Base-by-base conservation (phyloP, 1,140 invertebrate genomes). In the Zaprionus camerounensis region DNA sequence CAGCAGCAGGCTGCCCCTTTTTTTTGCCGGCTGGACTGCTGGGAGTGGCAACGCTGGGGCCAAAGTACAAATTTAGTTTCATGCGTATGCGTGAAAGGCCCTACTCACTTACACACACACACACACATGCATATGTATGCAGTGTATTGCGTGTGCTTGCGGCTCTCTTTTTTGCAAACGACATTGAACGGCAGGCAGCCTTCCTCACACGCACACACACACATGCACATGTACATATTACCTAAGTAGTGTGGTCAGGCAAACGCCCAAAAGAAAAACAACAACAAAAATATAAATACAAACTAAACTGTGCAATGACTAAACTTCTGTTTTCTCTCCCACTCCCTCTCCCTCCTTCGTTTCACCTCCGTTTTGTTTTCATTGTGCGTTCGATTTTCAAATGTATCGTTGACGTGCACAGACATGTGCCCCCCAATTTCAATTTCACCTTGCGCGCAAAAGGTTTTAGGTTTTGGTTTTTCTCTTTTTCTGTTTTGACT, bases 391-490 rank as follows among this genome's bases (percentile, higher is more conserved):
- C 49, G 57, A 74, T 74, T 74, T 61, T 57, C 20, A n/a, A 49
- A 62, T 46, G 41, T n/a, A 17, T 46, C 7, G 41, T 46, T 46
- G 36, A 13, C n/a, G 24, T n/a, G 17, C 59, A 34, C 31, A 34
- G 9, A 34, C 31, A 34, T 34, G 9, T 34, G 28, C 51, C 20
- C 20, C 34, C 26, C 44, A 56, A 64, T 68, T 72, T 73, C 88
- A 88, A 86, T 87, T 87, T 86, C 83, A 86, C 83, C 83, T 88
- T 86, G 83, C 80, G 73, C 67, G 59, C 61, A 76, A 77, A 88
- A 88, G 82, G 80, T 86, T 86, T 86, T 71, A 59, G 41, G 53
- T 53, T 71, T 76, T 65, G 61, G 53, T 59, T 80, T 80, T 70
- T 74, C 67, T 76, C 71, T 63, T 71, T 80, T 70, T 78, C 57